phyloP scores from a whole-genome alignment of 2,888 invertebrate genomes.

The Hirtodrosophila duncani region DNA sequence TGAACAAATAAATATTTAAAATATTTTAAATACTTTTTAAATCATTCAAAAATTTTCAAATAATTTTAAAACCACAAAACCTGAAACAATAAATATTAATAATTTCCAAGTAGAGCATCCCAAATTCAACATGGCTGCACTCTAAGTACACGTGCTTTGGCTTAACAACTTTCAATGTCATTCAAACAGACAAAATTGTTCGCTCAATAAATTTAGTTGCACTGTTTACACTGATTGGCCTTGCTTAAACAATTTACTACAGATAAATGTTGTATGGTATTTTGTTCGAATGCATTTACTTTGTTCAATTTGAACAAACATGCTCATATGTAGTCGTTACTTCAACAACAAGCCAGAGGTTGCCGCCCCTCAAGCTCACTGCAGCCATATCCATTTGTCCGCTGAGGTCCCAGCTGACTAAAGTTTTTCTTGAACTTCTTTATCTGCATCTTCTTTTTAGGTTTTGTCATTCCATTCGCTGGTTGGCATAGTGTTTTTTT shows the following conservation, averaged over 20 bases:
- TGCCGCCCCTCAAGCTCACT: conserved; percentile 32
- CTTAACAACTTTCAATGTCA: conserved; percentile 31
- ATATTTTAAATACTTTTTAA: no score
- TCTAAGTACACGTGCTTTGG: no score
- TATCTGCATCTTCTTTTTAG: conserved; percentile 6
- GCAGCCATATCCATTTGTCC: conserved; percentile 16
- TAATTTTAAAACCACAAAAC: no score
- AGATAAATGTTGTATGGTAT: conserved; percentile 15
- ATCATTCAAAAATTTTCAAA: no score
- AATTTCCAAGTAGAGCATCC: no score
- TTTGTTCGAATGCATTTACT: conserved; percentile 22
- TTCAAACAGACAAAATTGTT: conserved; percentile 18
- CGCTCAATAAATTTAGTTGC: conserved; percentile 18
- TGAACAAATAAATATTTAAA: no score
- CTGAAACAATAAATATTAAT: no score
- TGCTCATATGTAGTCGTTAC: conserved; percentile 16
- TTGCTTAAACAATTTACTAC: conserved; percentile 10
- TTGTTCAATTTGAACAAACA: no score
- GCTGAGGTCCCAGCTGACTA: conserved; percentile 21
- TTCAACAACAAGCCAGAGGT: conserved; percentile 4
- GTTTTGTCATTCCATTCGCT: conserved; percentile 17
- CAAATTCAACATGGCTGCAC: no score
- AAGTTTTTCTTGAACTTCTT: conserved; percentile 17
- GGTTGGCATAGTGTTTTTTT: conserved; percentile 39
- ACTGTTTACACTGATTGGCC: no score